These are phyloP conservation scores for Lochmaea capreae DNA, from an alignment of 2,888 invertebrate species.

Conservation along the genomic window DNA sequence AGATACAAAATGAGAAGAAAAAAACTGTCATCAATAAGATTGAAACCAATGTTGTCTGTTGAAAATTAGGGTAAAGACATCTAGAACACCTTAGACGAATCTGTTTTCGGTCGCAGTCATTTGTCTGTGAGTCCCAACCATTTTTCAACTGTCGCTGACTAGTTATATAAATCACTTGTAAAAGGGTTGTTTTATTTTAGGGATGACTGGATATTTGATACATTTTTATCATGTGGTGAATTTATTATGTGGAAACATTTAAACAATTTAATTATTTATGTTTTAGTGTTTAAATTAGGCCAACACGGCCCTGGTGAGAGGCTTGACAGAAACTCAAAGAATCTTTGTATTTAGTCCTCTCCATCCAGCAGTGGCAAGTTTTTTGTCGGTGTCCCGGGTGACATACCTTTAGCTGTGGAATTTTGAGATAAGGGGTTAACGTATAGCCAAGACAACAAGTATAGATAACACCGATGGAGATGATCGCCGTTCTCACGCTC, in stretches of 20 bases:
- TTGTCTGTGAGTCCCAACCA: conserved; percentile 55
- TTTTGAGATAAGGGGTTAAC: conserved; percentile 65
- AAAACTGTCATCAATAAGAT: conserved; percentile 20
- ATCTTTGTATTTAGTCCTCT: conserved; percentile 59
- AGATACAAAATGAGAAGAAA: background rate
- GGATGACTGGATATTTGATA: conserved; percentile 47
- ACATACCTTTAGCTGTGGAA: conserved; percentile 64
- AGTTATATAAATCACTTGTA: conserved; percentile 48
- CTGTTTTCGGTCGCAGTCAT: conserved; percentile 56
- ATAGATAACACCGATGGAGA: conserved; percentile 58
- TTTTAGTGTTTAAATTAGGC: background rate
- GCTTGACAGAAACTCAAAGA: conserved; percentile 46
- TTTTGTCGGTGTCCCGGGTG: conserved; percentile 62
- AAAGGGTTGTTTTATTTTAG: conserved; percentile 52
- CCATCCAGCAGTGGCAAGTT: conserved; percentile 57
- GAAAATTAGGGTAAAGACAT: conserved; percentile 44
- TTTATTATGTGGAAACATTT: background rate
- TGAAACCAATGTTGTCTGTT: conserved; percentile 26
- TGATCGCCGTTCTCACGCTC: conserved; percentile 63
- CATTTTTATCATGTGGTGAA: background rate
- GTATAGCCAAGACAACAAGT: conserved; percentile 62
- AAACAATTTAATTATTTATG: background rate
- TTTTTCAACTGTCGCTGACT: conserved; percentile 55
- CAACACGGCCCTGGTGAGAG: conserved; percentile 16
- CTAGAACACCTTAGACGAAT: conserved; percentile 48